A percentile compares a stretch with the other conserved stretches of the same genome.
Evolutionary conservation across 1,140 invertebrate genomes (phyloP).

Genomic region (Drosophila nigromelanica): DNA sequence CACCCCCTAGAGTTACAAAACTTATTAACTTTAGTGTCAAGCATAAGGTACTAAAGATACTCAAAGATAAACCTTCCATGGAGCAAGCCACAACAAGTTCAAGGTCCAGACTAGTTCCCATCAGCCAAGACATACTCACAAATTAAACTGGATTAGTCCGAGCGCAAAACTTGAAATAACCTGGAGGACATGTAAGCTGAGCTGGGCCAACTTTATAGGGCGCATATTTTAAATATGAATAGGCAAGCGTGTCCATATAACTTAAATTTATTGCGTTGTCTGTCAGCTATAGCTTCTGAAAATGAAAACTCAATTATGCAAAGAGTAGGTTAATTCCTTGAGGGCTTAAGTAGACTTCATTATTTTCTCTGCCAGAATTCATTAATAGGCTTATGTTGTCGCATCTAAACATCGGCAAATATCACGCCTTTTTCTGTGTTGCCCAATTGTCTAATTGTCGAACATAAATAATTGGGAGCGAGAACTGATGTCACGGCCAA

Average conservation of each 20-base stretch:
- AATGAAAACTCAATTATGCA: slow-evolving; percentile 6
- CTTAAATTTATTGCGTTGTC: slow-evolving; percentile 9
- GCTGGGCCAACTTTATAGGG: slow-evolving; percentile 6
- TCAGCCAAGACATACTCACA: slow-evolving; percentile 13
- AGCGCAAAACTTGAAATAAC: slow-evolving; percentile 23
- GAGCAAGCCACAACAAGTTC: slow-evolving; percentile 62
- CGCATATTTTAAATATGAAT: slow-evolving; percentile 1
- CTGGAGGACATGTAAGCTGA: slow-evolving; percentile 18
- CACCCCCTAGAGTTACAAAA: slow-evolving; percentile 39
- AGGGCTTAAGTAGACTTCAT: too few species aligned
- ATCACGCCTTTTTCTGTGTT: slow-evolving; percentile 55
- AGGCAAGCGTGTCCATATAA: slow-evolving; percentile 12
- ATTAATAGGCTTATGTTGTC: slow-evolving; percentile 69
- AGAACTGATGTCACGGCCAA: slow-evolving; percentile 40
- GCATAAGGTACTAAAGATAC: slow-evolving; percentile 11
- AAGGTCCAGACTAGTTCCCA: slow-evolving; percentile 48
- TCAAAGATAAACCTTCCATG: slow-evolving; percentile 24
- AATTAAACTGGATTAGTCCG: slow-evolving; percentile 42
- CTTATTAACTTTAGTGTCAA: slow-evolving; percentile 35
- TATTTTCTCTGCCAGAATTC: slow-evolving; percentile 29
- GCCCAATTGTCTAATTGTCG: slow-evolving; percentile 70
- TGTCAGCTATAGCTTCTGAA: background rate
- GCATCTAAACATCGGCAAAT: slow-evolving; percentile 28
- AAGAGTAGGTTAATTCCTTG: background rate
- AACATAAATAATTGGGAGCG: slow-evolving; percentile 51